Evolutionary conservation across 2,113 vertebrate genomes (phyloP).

Genomic region (Tenebrosternarchus preto): DNA sequence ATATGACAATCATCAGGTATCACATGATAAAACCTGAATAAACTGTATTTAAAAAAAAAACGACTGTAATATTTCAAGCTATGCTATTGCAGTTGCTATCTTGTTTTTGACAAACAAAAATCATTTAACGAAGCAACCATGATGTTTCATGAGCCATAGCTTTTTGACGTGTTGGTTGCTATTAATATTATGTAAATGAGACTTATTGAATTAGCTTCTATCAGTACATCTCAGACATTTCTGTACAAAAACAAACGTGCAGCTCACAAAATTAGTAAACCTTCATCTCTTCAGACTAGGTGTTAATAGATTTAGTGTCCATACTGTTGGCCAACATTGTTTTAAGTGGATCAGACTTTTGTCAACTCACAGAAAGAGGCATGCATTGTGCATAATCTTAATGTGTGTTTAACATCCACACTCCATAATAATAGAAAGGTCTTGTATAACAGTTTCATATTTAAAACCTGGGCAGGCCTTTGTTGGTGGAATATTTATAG

Average conservation of each 20-base stretch:
- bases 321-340: not conserved
- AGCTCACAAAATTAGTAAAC: not conserved
- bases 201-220: not conserved
- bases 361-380: conserved; percentile 55
- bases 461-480: conserved; percentile 70
- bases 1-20: too few species aligned
- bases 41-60: too few species aligned
- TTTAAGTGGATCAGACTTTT: not conserved
- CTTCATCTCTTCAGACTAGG: not conserved
- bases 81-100: too few species aligned
- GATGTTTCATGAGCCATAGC: too few species aligned
- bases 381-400: conserved; percentile 25
- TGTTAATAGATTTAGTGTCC: not conserved
- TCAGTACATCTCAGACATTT: not conserved
- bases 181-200: too few species aligned
- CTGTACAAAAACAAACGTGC: not conserved
- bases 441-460: conserved; percentile 58
- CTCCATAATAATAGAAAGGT: conserved; percentile 70
- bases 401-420: conserved; percentile 57
- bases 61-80: too few species aligned
- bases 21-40: too few species aligned
- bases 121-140: too few species aligned
- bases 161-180: too few species aligned
- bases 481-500: conserved; percentile 78
- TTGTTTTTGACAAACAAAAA: too few species aligned